Conservation (phyloP, 2,797 vertebrate species). For the Poecilia velifera region DNA sequence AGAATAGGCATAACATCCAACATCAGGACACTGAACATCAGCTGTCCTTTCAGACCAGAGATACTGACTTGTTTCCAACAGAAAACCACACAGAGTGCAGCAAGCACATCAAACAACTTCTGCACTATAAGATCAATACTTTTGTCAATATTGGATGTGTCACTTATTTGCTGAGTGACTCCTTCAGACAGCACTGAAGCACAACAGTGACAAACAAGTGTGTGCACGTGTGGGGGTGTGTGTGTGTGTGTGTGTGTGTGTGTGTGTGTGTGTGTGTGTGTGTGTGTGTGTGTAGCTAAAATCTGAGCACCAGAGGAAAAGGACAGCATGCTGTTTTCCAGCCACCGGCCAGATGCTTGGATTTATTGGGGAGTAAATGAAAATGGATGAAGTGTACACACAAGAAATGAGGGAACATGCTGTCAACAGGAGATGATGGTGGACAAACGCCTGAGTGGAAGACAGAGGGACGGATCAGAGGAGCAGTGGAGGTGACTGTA, state of each 20-base stretch:
- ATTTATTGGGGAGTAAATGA: slow-evolving; percentile 61
- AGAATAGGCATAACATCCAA: slow-evolving; percentile 23
- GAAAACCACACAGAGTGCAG: slow-evolving; percentile 5
- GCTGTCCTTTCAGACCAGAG: background rate
- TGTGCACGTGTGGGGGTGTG: background rate
- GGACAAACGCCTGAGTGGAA: slow-evolving; percentile 7
- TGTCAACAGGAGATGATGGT: slow-evolving; percentile 17
- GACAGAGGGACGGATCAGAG: background rate
- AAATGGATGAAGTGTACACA: slow-evolving; percentile 49
- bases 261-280: too few species aligned
- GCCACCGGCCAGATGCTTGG: slow-evolving; percentile 53
- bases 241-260: background rate
- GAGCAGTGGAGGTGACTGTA: slow-evolving; percentile 18
- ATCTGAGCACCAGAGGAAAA: slow-evolving; percentile 54
- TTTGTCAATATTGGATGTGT: background rate
- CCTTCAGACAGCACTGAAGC: slow-evolving; percentile 23
- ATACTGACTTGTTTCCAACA: background rate
- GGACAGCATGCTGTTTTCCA: slow-evolving; percentile 58
- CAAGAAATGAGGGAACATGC: slow-evolving; percentile 26
- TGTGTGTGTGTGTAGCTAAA: slow-evolving; percentile 20
- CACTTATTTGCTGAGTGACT: slow-evolving; percentile 38
- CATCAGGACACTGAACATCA: slow-evolving; percentile 1
- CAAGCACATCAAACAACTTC: background rate
- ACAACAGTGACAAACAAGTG: slow-evolving; percentile 20
- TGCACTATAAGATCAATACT: background rate